A percentile compares a stretch with the other conserved stretches of the same genome.
These are phyloP conservation scores for Hippolais icterina DNA, from an alignment of 2,113 vertebrate species.

Conservation along the genomic window DNA sequence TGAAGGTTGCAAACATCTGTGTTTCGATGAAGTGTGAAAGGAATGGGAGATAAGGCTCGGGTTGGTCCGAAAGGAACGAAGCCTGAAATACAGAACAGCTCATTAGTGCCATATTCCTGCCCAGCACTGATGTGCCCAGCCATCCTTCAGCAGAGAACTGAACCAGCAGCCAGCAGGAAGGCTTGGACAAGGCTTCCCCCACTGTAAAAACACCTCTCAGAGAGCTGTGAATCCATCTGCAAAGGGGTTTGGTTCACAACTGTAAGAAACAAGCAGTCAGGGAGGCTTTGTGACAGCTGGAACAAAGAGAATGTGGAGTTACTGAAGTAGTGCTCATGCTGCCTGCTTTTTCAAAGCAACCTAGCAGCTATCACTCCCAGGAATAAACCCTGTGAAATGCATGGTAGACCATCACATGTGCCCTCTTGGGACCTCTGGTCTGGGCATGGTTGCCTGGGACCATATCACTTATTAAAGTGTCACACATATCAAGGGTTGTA, in stretches of 20 bases:
- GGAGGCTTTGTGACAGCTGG: neutral
- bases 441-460: neutral
- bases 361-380: neutral
- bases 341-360: neutral
- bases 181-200: neutral
- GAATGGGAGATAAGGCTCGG: constrained; percentile 87
- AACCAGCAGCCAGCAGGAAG: neutral
- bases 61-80: constrained; percentile 94
- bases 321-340: neutral
- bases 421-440: neutral
- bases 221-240: neutral
- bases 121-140: rapidly evolving
- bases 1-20: constrained; percentile 97
- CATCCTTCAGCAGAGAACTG: rapidly evolving
- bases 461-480: neutral
- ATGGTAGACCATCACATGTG: neutral
- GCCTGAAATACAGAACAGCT: constrained; percentile 78
- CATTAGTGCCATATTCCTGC: neutral
- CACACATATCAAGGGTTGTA: neutral
- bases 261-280: neutral
- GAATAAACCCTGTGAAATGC: neutral
- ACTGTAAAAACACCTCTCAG: neutral
- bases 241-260: neutral
- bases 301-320: neutral
- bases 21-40: constrained; percentile 97